Evolutionary conservation across 2,888 invertebrate species (phyloP), one percentile per base, ranked within the genome.

Genomic region (Drosophila greeni): DNA sequence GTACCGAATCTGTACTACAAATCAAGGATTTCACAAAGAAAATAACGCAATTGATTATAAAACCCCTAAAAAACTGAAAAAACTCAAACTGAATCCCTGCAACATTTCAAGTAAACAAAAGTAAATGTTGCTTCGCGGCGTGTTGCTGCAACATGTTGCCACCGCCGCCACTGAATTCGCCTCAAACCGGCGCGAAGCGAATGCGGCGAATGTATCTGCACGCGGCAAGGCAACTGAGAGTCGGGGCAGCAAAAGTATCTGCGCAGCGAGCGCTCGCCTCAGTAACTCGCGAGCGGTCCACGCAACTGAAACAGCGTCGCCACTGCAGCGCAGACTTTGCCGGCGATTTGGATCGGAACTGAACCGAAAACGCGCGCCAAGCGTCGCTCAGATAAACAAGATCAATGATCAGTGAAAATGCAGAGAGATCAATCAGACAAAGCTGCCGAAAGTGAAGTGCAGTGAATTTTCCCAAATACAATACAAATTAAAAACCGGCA

Each of bases 211-310:
- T 60, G 75, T 76, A 70, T 76, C 74, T 68, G 66, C 64, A 53
- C 45, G 76, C 67, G 42, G 42, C 40, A 23, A 40, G n/a, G n/a
- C 23, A 40, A 14, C 39, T 61, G 51, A 66, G 55, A 55, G 39
- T 70, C 76, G 73, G 72, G 77, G 75, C 76, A 81, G 70, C 76
- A 86, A 86, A 86, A 82, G 85, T 86, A 85, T 86, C 86, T 86
- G 86, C 83, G 77, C 74, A 70, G 59, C 74, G 84, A 75, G 72
- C 75, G 77, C 65, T 69, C 70, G 79, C 80, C 79, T 87, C 85
- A 87, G 87, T 86, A 86, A 85, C 82, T 86, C 86, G 86, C 87
- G 86, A 86, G 79, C 85, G 82, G 56, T 56, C 82, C 86, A 74
- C 80, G 74, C 66, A 62, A 67, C 56, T 73, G 72, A 78, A 78